These are phyloP conservation scores for Hemitrygon akajei DNA, from an alignment of 2,797 vertebrate genomes.

Conservation along the genomic window DNA sequence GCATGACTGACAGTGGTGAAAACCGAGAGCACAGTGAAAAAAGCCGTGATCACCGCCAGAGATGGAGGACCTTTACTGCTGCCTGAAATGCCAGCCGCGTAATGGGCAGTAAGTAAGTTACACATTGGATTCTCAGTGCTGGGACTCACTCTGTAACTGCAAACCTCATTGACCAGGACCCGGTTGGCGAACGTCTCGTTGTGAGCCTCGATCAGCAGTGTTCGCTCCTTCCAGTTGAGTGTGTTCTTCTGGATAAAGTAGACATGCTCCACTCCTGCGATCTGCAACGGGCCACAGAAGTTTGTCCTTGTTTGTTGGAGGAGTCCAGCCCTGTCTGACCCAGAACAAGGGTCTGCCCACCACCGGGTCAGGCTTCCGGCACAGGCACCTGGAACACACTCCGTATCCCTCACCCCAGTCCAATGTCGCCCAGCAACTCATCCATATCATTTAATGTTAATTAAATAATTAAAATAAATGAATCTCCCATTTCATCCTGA, in stretches of 20 bases:
- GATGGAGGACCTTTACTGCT: no score
- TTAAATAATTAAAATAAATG: no score
- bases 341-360: not conserved
- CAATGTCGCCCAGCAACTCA: not conserved
- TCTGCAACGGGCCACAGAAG: slow-evolving; percentile 47
- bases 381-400: not conserved
- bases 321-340: not conserved
- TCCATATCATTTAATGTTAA: no score
- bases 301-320: no score
- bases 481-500: no score
- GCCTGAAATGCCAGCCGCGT: no score
- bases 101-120: no score
- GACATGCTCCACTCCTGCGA: slow-evolving; percentile 66
- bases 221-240: slow-evolving; percentile 66
- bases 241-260: slow-evolving; percentile 71
- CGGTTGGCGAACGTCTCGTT: slow-evolving; percentile 70
- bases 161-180: slow-evolving; percentile 61
- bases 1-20: no score
- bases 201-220: slow-evolving; percentile 63
- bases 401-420: not conserved
- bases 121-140: not conserved
- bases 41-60: no score
- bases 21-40: no score
- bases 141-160: slow-evolving; percentile 65
- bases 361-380: not conserved